Base-by-base conservation (phyloP, 2,113 vertebrate genomes). In the Burhinus bistriatus region DNA sequence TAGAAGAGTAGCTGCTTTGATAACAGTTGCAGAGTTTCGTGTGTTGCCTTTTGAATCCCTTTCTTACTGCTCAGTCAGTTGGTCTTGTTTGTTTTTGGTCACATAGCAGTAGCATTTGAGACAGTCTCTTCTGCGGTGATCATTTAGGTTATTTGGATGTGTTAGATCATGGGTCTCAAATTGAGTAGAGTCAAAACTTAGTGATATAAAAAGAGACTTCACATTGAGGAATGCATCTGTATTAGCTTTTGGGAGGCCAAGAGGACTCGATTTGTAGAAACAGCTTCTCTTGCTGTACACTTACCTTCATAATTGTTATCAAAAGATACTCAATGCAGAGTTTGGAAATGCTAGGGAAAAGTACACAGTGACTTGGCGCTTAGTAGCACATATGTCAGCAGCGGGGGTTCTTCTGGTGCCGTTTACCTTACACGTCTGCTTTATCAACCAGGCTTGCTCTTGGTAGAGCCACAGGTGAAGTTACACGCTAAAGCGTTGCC, bases 401-500 rank as follows among this genome's bases (percentile, higher is more conserved):
- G 8, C 5, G 15, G 29, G 34, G 17, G 13, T 61, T 19, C 27
- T 45, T 22, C 9, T 23, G 29, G 11, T 32, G 22, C 32, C 8
- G 38, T 59, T 83, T 9, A 44, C 36, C 18, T 44, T 52, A 32
- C 16, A 1, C 6, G 29, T 45, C 47, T 62, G 30, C n/a, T 42
- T 20, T 0, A 2, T 17, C 42, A 64, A 15, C 22, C 40, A 45
- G 20, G 23, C 11, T 76, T 54, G 29, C 23, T n/a, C 47, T 47
- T 61, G 69, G 34, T 45, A 45, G 45, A 76, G 15, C 27, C 22
- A 1, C 18, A 4, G 52, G 61, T 29, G 38, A 34, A 52, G 30
- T 26, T 36, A 23, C 1, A 2, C 10, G 4, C n/a, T 45, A 5
- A 18, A 22, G 38, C 2, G 1, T 23, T 59, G 62, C 47, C 71